Percentiles rank a stretch among this genome's conserved stretches.
phyloP scores from a whole-genome alignment of 2,797 vertebrate species.

The Mus spretus region DNA sequence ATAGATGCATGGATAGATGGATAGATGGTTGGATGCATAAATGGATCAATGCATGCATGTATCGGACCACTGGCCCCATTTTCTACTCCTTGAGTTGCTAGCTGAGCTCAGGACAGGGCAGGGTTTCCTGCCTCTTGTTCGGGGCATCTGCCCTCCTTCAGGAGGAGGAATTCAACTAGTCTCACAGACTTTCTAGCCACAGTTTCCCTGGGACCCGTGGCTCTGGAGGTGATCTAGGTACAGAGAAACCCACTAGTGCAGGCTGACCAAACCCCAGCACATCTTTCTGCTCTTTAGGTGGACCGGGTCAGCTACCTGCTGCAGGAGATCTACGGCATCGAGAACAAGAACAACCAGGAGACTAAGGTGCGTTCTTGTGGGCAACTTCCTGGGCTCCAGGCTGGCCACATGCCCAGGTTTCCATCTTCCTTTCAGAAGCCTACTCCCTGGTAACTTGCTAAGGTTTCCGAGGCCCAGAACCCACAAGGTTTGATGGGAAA shows the following conservation, averaged over 20 bases:
- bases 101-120: background rate
- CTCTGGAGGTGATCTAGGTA: background rate
- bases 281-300: slow-evolving; percentile 90
- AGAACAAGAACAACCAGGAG: slow-evolving; percentile 99
- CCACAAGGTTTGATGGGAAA: background rate
- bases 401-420: accelerated
- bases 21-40: too few relatives aligned
- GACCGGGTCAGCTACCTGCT: slow-evolving; percentile 99
- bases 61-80: too few relatives aligned
- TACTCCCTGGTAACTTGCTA: background rate
- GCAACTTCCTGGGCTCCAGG: accelerated
- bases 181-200: background rate
- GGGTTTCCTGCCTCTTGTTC: background rate
- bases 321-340: slow-evolving; percentile 99
- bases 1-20: too few relatives aligned
- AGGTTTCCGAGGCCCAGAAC: background rate
- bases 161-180: background rate
- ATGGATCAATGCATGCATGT: too few relatives aligned
- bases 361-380: slow-evolving; percentile 92
- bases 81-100: background rate
- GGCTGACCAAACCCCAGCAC: background rate
- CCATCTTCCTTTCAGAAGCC: background rate
- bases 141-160: background rate
- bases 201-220: background rate
- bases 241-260: background rate